Base-by-base conservation (phyloP, 1,140 invertebrate genomes). In the Musca vetustissima region DNA sequence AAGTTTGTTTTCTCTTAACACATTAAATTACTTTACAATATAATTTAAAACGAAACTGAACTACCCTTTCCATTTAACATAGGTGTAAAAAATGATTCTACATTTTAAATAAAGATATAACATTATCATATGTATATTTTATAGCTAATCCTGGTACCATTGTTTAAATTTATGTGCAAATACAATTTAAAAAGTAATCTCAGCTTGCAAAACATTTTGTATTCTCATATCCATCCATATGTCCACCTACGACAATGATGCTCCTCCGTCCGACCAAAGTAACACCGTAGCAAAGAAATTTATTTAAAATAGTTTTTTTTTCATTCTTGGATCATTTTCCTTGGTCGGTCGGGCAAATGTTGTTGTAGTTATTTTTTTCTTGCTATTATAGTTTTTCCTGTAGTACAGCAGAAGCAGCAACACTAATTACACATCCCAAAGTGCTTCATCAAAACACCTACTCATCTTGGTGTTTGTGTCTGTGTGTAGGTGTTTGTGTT, bases 261-360 rank as follows among this genome's bases (percentile, higher is more conserved):
- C 36, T 43, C n/a, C n/a, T n/a, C n/a, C n/a, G n/a, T n/a, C 36
- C 6, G 36, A 8, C 36, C 36, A 43, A 43, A 43, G 36, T 43
- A 43, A 43, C 36, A 43, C 6, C 36, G 13, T 11, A 43, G 36
- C 57, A 61, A 61, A 61, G 57, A 61, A 61, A 61, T 61, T 61
- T 61, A 61, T 61, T 61, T 61, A 61, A 61, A 61, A 61, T 61
- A 61, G 57, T 61, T 61, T 61, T 61, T 36, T n/a, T n/a, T n/a
- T n/a, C n/a, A n/a, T n/a, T 61, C 19, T 17, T 55, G 8, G 28
- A 19, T n/a, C 36, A 19, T 36, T 61, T 61, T 59, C 6, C 55
- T 59, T 59, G n/a, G 17, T 22, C 49, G 17, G 0, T 19, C 13
- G 4, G 17, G 19, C 9, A 7, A 24, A 17, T 25, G 55, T 17